Evolutionary conservation across 1,140 invertebrate species (phyloP), one percentile per base, ranked within the genome.

Genomic region (Homalodisca vitripennis): DNA sequence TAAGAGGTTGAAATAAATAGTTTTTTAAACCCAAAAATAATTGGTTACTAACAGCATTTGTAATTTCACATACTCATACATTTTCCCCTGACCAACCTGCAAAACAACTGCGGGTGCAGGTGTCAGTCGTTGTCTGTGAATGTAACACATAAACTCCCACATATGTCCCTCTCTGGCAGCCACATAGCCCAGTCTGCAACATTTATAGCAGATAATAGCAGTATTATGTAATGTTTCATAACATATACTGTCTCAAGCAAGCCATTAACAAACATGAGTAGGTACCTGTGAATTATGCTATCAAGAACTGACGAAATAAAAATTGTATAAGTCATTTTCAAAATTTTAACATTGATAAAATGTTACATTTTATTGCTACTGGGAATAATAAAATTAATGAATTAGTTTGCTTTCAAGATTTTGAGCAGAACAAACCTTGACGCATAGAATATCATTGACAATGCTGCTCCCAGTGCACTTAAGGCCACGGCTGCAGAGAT

Each of bases 401-500:
- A n/a, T n/a, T n/a, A n/a, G n/a, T n/a, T n/a, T n/a, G n/a, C n/a
- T n/a, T n/a, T n/a, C n/a, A n/a, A n/a, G n/a, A n/a, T n/a, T n/a
- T n/a, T n/a, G n/a, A n/a, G n/a, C n/a, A n/a, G n/a, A n/a, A n/a
- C n/a, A n/a, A 75, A 86, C 80, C 87, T 84, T 20, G 88, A 86
- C 20, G 89, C 86, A 53, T 88, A 85, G 73, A 91, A 91, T 75
- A 89, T 88, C 1, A 90, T 80, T 72, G 88, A 89, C 71, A 90
- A 82, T 12, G 87, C 87, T 72, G 89, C 89, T 0, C 89, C 89
- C 73, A 91, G 90, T 0, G 88, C 89, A 1, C 88, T 86, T 10
- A 90, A 78, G 10, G 87, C 88, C 3, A 92, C 89, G 1, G 88
- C 87, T 0, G 90, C 72, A 0, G 90, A 89, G 73, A 92, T 89